phyloP scores from a whole-genome alignment of 2,888 invertebrate species.

The Epirrhoe tristata region DNA sequence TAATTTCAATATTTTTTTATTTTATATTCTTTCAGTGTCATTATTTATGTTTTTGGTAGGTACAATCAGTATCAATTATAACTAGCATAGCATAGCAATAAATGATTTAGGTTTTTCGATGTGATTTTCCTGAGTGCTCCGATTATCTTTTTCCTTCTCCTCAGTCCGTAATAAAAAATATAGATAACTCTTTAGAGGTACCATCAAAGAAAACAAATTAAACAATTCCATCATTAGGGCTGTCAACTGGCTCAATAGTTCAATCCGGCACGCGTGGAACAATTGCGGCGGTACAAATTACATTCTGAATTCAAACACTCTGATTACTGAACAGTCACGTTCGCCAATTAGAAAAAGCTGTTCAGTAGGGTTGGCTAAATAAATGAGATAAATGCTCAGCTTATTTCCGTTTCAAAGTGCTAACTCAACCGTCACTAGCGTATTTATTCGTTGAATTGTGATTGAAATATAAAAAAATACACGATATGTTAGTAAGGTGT shows the following conservation, averaged over 20 bases:
- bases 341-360: constrained; percentile 81
- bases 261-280: constrained; percentile 48
- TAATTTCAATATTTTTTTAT: no score
- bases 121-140: no score
- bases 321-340: constrained; percentile 78
- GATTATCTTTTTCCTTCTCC: no score
- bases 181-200: not conserved
- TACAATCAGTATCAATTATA: no score
- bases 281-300: constrained; percentile 70
- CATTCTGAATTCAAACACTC: constrained; percentile 75
- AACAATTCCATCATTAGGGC: constrained; percentile 5
- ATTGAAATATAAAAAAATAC: no score
- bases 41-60: no score
- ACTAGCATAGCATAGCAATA: no score
- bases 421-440: not conserved
- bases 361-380: constrained; percentile 27
- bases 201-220: constrained; percentile 1
- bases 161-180: no score
- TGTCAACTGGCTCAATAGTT: constrained; percentile 19
- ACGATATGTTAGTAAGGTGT: no score
- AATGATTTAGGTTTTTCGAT: no score
- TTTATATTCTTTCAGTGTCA: no score
- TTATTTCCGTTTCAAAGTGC: not conserved
- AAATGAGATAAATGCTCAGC: constrained; percentile 3
- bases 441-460: not conserved